Evolutionary conservation across 2,888 invertebrate species (phyloP).

Genomic region (Brachypalpus laphriformis): DNA sequence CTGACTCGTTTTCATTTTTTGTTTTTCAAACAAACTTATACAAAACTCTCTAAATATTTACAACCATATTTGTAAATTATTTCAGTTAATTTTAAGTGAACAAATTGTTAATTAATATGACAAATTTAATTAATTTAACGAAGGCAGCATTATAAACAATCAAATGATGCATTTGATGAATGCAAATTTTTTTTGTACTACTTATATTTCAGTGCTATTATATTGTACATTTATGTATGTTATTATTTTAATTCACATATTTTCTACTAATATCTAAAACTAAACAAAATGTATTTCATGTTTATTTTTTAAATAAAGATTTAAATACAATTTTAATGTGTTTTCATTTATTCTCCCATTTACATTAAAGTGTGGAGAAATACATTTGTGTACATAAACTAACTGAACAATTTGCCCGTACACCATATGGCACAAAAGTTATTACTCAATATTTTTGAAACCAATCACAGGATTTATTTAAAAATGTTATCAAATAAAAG

Average conservation of each 20-base stretch:
- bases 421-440: no score
- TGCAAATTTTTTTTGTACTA: slow-evolving; percentile 45
- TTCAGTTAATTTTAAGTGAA: slow-evolving; percentile 15
- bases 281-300: slow-evolving; percentile 39
- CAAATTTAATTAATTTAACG: no score
- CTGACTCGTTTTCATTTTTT: neutral
- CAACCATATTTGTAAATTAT: neutral
- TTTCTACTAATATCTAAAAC: slow-evolving; percentile 40
- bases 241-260: slow-evolving; percentile 32
- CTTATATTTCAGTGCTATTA: slow-evolving; percentile 26
- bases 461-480: no score
- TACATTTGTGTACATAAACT: no score
- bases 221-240: neutral
- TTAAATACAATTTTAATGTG: neutral
- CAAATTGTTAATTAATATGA: neutral
- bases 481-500: no score
- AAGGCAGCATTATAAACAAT: neutral
- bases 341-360: neutral
- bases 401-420: no score
- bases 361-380: no score
- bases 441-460: no score
- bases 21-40: neutral
- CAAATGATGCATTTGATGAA: slow-evolving; percentile 20
- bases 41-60: neutral
- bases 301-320: slow-evolving; percentile 48